phyloP scores from a whole-genome alignment of 2,113 vertebrate genomes.

The Polyodon spathula region DNA sequence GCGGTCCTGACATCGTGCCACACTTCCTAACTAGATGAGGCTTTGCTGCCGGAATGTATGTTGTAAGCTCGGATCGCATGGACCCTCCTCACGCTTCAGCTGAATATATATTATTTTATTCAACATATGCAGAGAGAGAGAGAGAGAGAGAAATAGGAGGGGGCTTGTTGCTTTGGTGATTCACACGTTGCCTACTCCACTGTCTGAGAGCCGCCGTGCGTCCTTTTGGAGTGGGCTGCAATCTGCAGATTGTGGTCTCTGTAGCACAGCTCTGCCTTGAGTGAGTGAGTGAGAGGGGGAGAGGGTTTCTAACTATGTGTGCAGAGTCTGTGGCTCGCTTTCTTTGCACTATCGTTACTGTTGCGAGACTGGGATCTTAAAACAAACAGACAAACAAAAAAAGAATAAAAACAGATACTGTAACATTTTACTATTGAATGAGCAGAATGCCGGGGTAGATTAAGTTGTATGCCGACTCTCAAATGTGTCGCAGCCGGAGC shows the following conservation, averaged over 20 bases:
- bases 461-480: conserved; percentile 37
- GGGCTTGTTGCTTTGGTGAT: conserved; percentile 31
- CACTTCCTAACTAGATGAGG: neutral
- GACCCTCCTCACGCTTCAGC: neutral
- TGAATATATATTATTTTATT: neutral
- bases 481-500: conserved; percentile 5
- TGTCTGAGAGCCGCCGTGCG: conserved; percentile 8
- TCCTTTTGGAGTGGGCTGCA: conserved; percentile 4
- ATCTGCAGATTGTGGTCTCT: conserved; percentile 5
- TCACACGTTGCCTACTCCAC: conserved; percentile 69
- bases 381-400: conserved; percentile 4
- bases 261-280: conserved; percentile 25
- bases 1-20: neutral
- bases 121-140: neutral
- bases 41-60: neutral
- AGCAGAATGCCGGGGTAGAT: neutral
- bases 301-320: conserved; percentile 17
- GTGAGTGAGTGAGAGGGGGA: neutral
- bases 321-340: conserved; percentile 37
- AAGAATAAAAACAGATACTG: conserved; percentile 59
- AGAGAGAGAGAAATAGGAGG: conserved; percentile 18
- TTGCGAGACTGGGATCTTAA: conserved; percentile 10
- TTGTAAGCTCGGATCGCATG: neutral
- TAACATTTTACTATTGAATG: conserved; percentile 24
- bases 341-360: conserved; percentile 5